Base-by-base conservation (phyloP, 2,797 vertebrate species). In the Chelon auratus region DNA sequence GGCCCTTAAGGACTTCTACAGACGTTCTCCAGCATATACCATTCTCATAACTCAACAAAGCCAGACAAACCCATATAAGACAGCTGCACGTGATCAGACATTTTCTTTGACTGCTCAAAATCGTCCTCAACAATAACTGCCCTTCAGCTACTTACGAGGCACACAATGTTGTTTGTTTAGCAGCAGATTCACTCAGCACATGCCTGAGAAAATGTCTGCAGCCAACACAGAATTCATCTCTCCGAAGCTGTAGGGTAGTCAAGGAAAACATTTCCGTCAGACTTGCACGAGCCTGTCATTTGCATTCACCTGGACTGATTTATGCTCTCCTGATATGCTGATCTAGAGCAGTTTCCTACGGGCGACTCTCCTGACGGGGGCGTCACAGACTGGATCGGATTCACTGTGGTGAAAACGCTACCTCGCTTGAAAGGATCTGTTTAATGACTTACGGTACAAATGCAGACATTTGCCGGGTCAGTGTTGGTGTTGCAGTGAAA, bases 271-370 rank as follows among this genome's bases (percentile, higher is more conserved):
- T 36, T 78, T 68, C 62, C 52, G 48, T 62, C 59, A 33, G 68
- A 77, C 87, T 52, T 90, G 91, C 60, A 43, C 24, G 45, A 83
- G 80, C 87, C 69, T 87, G 92, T 71, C 78, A 61, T 60, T 71
- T 56, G 57, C 24, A 48, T n/a, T 53, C 30, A 73, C 53, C 14
- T 2, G 1, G 42, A 26, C 26, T 56, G 59, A 88, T 80, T 78
- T 11, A 78, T 66, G 33, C 47, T 2, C 18, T 62, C 37, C n/a
- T 40, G 39, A 67, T 71, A 20, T 22, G 18, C 14, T 40, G 39
- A 48, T 62, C 52, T 26, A 10, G 5, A 33, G 30, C 30, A 8
- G 2, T 56, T 62, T 86, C 71, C 66, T 80, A 15, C 45, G 12
- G 75, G 66, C 55, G 24, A 75, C 69, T 70, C 22, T 33, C 57